Evolutionary conservation across 2,888 invertebrate genomes (phyloP), one percentile per base, ranked within the genome.

Genomic region (Ctenicera cuprea): DNA sequence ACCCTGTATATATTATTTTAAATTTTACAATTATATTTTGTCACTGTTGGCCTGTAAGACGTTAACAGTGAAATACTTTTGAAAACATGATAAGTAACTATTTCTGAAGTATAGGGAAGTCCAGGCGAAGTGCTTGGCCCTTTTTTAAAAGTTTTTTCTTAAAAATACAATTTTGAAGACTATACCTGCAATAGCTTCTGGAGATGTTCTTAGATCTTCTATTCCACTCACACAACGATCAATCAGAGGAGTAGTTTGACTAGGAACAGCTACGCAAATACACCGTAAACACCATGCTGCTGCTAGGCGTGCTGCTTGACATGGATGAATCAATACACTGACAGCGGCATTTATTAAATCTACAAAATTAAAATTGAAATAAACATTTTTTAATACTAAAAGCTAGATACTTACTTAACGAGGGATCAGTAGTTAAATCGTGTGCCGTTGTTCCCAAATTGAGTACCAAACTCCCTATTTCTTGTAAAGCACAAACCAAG

Each of bases 201-300:
- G 95, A 0, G 97, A 96, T 12, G 96, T 94, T 78, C 96, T 91
- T 87, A 97, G 91, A 80, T 94, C 94, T 87, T 98, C 97, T 62
- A 98, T 92, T 33, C 95, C 94, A 80, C 94, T 94, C 50, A 95
- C 92, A 83, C 96, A 96, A 57, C 94, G 91, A 88, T 99, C 98
- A 79, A 98, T 93, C 48, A 99, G 89, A 4, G 97, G 97, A 45
- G 98, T 95, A 81, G 97, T 94, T 87, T 97, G 97, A 82, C 97
- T 95, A 7, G 99, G 99, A 65, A 98, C 93, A 38, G 99, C 98
- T 30, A 95, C 93, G 83, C 97, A 96, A 82, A 97, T 93, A 86
- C 96, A 95, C 67, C 97, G 92, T 74, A 97, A 88, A 86, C 97
- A 97, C 96, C 98, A 97, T 16, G 98, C 97, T 16, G 98, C 97